Conservation (phyloP, 2,888 invertebrate genomes). For the Pollenia griseotomentosa region DNA sequence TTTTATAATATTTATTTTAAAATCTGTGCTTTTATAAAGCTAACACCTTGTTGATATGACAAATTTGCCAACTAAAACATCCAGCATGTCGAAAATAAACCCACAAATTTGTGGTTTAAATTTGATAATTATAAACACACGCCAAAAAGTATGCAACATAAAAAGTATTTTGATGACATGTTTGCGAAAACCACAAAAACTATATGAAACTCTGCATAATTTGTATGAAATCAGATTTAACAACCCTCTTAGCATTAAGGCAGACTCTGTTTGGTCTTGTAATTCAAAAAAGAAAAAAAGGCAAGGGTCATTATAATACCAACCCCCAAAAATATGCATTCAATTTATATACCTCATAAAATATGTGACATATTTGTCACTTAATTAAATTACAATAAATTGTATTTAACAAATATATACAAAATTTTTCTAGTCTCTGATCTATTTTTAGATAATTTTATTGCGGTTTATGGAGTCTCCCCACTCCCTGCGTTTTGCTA, state of each 20-base stretch:
- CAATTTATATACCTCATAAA: conserved; percentile 40
- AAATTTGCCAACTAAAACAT: conserved; percentile 22
- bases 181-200: conserved; percentile 63
- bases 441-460: conserved; percentile 20
- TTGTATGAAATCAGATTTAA: conserved; percentile 22
- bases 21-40: background rate
- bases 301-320: background rate
- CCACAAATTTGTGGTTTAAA: conserved; percentile 70
- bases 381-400: conserved; percentile 63
- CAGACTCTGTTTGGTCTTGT: background rate
- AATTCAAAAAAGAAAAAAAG: too few species aligned
- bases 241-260: conserved; percentile 7
- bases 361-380: conserved; percentile 53
- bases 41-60: conserved; percentile 34
- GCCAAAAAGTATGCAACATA: conserved; percentile 63
- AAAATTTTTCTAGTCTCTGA: background rate
- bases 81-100: background rate
- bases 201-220: conserved; percentile 32
- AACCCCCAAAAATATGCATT: conserved; percentile 31
- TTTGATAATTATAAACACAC: conserved; percentile 65
- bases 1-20: conserved; percentile 9
- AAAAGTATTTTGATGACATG: conserved; percentile 56
- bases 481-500: background rate
- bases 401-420: conserved; percentile 21
- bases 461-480: background rate